Conservation (phyloP, 2,888 invertebrate genomes). For the Stratiomys singularior region DNA sequence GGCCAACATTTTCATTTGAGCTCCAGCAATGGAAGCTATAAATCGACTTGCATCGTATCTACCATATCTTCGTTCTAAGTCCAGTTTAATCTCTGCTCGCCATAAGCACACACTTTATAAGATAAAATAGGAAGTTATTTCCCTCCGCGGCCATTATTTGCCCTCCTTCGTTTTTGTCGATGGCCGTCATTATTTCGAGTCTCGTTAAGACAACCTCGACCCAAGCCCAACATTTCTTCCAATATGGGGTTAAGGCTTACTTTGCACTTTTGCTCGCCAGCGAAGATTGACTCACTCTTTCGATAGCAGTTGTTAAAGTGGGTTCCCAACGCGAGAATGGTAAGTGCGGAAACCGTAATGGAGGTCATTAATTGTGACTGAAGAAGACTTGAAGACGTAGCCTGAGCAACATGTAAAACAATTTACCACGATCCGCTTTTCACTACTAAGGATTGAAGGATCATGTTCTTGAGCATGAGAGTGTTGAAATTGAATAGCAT, state of each 20-base stretch:
- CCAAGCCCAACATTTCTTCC: too few species aligned
- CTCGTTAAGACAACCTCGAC: constrained; percentile 4
- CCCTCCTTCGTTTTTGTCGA: not conserved
- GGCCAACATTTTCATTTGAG: too few species aligned
- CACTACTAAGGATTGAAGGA: not conserved
- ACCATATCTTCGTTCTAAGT: not conserved
- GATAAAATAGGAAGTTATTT: constrained; percentile 5
- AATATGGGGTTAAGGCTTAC: too few species aligned
- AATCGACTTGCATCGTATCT: not conserved
- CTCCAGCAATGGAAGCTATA: not conserved
- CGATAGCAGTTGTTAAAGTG: not conserved
- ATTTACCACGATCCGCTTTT: not conserved
- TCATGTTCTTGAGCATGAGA: not conserved
- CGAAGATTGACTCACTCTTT: too few species aligned
- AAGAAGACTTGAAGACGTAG: not conserved
- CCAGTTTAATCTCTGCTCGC: constrained; percentile 2
- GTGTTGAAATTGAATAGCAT: not conserved
- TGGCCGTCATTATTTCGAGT: constrained; percentile 12
- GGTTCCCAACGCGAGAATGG: not conserved
- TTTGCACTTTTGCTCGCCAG: too few species aligned
- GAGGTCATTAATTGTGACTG: not conserved
- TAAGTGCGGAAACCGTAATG: not conserved
- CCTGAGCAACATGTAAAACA: not conserved
- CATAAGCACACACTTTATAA: constrained; percentile 6
- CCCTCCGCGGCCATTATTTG: not conserved